Base-by-base conservation (phyloP, 2,113 vertebrate species). In the Protobothrops flavoviridis region DNA sequence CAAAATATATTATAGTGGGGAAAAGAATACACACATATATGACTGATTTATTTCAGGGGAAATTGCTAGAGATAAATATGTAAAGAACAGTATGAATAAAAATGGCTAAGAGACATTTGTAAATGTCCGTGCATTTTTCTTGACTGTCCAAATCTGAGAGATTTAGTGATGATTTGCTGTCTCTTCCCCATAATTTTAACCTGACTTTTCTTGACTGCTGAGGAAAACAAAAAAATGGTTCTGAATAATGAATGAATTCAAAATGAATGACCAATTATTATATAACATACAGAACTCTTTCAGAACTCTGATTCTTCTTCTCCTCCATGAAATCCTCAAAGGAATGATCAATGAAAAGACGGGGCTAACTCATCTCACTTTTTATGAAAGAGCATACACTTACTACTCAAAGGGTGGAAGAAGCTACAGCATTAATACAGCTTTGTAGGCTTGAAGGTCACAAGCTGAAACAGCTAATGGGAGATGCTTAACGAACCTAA, bases 241-340 rank as follows among this genome's bases (percentile, higher is more conserved):
- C 52, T 91, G 69, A 85, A 85, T 52, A 90, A 43, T 48, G 26
- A 69, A 90, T 91, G 23, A 91, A 52, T 81, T 91, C 90, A 74
- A 69, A 91, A 85, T 91, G 69, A 85, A 74, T 4, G 43, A 17
- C n/a, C 10, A 91, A 91, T 91, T 56, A 85, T 85, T 56, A 85
- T 45, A 56, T 91, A 39, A 91, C 52, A 56, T 43, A 26, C 33
- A 91, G 52, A 91, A 91, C 33, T 56, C 33, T 45, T 45, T 81
- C 17, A 33, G 29, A 85, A 91, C 52, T 85, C 52, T 81, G 52
- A 29, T 91, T 85, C 52, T 55, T 85, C 81, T 33, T 10, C 21
- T 45, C 81, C 9, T 48, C 21, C 85, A 43, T 74, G 69, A 74
- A 74, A 74, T 55, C 90, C 55, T 55, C 90, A 39, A 33, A 74